Percentiles rank a stretch among this genome's conserved stretches.
phyloP scores from a whole-genome alignment of 1,140 invertebrate species.

The Doryteuthis pealeii region DNA sequence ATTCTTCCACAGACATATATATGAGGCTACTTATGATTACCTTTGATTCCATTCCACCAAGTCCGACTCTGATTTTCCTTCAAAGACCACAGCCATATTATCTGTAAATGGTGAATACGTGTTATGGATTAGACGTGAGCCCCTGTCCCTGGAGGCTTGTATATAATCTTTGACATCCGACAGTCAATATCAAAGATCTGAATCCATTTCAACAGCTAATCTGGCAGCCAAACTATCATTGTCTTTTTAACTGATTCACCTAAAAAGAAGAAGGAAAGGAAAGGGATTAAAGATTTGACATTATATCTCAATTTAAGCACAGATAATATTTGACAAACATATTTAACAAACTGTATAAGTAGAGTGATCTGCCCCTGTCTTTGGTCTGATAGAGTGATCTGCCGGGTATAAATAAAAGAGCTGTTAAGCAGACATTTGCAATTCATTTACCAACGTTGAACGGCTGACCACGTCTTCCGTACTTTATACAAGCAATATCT shows the following conservation, averaged over 20 bases:
- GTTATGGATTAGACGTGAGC: constrained; percentile 89
- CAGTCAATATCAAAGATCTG: constrained; percentile 94
- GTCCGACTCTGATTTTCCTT: constrained; percentile 92
- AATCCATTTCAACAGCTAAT: constrained; percentile 89
- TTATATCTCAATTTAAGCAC: no score
- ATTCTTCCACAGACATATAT: no score
- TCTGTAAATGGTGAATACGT: constrained; percentile 75
- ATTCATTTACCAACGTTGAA: no score
- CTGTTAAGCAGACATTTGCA: no score
- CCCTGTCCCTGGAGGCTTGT: constrained; percentile 89
- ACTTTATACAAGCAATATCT: no score
- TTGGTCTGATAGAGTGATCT: no score
- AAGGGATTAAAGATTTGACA: no score
- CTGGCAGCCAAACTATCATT: constrained; percentile 97
- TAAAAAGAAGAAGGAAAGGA: constrained; percentile 52
- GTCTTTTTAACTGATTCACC: constrained; percentile 93
- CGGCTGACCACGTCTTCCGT: no score
- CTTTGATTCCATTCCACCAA: constrained; percentile 98
- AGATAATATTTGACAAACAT: no score
- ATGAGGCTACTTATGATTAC: constrained; percentile 57
- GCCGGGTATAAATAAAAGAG: no score
- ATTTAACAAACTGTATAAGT: no score
- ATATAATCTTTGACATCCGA: constrained; percentile 98
- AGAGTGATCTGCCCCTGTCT: no score
- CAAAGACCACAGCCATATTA: constrained; percentile 79